These are phyloP conservation scores for Acipenser oxyrinchus DNA, from an alignment of 2,797 vertebrate species.

Conservation along the genomic window DNA sequence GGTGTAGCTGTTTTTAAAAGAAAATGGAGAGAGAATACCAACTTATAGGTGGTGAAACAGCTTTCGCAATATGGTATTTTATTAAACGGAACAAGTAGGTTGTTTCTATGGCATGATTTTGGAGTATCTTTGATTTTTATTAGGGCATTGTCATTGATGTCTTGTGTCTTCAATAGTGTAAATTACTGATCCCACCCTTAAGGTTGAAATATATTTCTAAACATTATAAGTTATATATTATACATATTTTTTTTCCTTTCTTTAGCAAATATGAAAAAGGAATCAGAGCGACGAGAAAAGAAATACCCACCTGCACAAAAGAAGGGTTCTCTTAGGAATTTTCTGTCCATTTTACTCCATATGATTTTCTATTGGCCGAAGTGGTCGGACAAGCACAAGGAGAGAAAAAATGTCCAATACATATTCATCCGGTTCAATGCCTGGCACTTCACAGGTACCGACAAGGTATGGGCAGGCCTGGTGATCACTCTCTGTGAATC, in stretches of 20 bases:
- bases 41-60: too few species aligned
- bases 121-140: too few species aligned
- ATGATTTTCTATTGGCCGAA: conserved; percentile 76
- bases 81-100: too few species aligned
- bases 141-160: too few species aligned
- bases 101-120: not conserved
- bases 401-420: conserved; percentile 60
- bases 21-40: too few species aligned
- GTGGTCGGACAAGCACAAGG: conserved; percentile 62
- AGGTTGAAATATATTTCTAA: not conserved
- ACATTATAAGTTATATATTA: not conserved
- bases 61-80: too few species aligned
- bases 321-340: conserved; percentile 26
- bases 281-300: conserved; percentile 36
- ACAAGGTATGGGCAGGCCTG: conserved; percentile 85
- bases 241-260: conserved; percentile 21
- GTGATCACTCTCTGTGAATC: conserved; percentile 70
- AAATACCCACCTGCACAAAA: conserved; percentile 30
- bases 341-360: conserved; percentile 38
- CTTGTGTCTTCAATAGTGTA: not conserved
- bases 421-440: conserved; percentile 83
- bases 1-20: too few species aligned
- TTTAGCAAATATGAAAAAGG: conserved; percentile 45
- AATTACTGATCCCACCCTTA: not conserved
- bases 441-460: conserved; percentile 88